A percentile compares a stretch with the other conserved stretches of the same genome.
phyloP scores from a whole-genome alignment of 2,797 vertebrate species.

The Neosilurus mollespiculum region DNA sequence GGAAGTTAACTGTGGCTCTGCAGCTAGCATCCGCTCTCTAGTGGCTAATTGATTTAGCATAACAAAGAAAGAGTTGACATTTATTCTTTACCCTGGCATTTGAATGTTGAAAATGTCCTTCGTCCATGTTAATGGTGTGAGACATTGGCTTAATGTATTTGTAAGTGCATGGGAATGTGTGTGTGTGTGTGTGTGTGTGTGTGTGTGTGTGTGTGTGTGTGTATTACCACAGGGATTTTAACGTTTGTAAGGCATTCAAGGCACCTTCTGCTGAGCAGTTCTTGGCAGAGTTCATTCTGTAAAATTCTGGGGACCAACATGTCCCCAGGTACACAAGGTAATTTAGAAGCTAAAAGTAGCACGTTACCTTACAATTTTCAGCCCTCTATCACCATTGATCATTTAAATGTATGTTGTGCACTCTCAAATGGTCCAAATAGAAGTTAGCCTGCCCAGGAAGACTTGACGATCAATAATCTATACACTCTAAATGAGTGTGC shows the following conservation, averaged over 20 bases:
- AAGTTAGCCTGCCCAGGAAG: constrained; percentile 65
- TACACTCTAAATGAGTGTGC: constrained; percentile 69
- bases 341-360: constrained; percentile 58
- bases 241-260: constrained; percentile 46
- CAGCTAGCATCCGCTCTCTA: constrained; percentile 44
- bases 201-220: constrained; percentile 38
- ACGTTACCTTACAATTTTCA: constrained; percentile 56
- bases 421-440: constrained; percentile 62
- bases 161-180: background rate
- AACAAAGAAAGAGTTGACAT: constrained; percentile 64
- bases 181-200: too few relatives aligned
- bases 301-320: constrained; percentile 55
- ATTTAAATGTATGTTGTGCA: constrained; percentile 68
- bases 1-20: constrained; percentile 46
- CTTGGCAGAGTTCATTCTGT: constrained; percentile 59
- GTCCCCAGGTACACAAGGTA: constrained; percentile 55
- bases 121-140: constrained; percentile 54
- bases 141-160: constrained; percentile 35
- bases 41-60: constrained; percentile 60
- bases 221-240: constrained; percentile 34
- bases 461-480: constrained; percentile 72
- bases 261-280: constrained; percentile 50
- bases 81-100: constrained; percentile 61
- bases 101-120: constrained; percentile 56
- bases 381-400: constrained; percentile 63